These are phyloP conservation scores for Apteryx owenii DNA, from an alignment of 2,113 vertebrate species.

Conservation along the genomic window DNA sequence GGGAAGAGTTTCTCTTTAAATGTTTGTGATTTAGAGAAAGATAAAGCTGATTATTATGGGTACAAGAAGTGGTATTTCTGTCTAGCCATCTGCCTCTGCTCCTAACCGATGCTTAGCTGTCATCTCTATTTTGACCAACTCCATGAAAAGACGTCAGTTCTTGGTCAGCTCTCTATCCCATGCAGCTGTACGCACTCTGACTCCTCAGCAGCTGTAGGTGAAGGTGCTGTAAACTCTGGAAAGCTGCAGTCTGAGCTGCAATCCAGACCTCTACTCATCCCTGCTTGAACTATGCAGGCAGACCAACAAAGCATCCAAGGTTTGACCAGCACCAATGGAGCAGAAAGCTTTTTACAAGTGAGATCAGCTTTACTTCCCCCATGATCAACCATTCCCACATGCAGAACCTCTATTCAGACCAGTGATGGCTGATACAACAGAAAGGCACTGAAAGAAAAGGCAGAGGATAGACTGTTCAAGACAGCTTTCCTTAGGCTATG, in stretches of 20 bases:
- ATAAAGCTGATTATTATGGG: not conserved
- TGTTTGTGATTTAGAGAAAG: not conserved
- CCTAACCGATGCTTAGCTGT: not conserved
- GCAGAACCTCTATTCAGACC: not conserved
- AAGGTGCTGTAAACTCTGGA: conserved; percentile 4
- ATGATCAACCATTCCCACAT: not conserved
- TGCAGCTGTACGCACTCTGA: not conserved
- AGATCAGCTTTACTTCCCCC: not conserved
- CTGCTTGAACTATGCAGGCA: not conserved
- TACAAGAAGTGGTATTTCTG: not conserved
- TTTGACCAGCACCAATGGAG: not conserved
- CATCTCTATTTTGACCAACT: not conserved
- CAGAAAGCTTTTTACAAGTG: not conserved
- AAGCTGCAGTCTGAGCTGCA: not conserved
- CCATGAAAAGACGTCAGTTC: accelerated
- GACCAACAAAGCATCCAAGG: not conserved
- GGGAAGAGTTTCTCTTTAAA: not conserved
- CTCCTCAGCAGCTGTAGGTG: not conserved
- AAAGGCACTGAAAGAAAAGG: not conserved
- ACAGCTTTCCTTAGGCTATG: not conserved
- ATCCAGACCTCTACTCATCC: not conserved
- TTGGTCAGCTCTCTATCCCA: not conserved
- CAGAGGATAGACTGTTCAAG: not conserved
- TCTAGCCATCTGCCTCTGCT: not conserved
- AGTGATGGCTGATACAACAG: not conserved